These are phyloP conservation scores for Pangasianodon hypophthalmus DNA, from an alignment of 2,113 vertebrate genomes.

Conservation along the genomic window DNA sequence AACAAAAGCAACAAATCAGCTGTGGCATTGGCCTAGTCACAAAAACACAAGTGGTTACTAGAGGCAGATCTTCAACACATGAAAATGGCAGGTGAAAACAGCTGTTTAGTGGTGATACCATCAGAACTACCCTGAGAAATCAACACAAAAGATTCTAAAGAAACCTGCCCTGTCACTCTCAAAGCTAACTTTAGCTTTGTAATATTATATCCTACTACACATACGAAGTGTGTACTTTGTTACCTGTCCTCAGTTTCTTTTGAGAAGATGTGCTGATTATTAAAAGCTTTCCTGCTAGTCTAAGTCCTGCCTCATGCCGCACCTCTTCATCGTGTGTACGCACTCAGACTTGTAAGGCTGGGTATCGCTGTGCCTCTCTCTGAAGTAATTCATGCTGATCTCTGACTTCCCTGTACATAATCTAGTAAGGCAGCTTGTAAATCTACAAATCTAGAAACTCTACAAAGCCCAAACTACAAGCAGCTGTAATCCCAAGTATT, in stretches of 20 bases:
- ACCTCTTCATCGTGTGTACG: background rate
- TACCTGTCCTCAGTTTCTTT: background rate
- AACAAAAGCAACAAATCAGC: background rate
- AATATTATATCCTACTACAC: background rate
- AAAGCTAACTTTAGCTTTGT: background rate
- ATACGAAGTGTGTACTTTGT: background rate
- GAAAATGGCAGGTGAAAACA: background rate
- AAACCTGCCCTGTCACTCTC: background rate
- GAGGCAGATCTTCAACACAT: background rate
- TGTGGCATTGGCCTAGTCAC: background rate
- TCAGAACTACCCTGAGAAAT: background rate
- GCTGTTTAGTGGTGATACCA: background rate
- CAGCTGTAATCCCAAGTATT: background rate
- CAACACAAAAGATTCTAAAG: background rate
- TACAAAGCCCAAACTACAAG: background rate
- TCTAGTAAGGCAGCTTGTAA: background rate
- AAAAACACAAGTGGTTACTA: slow-evolving; percentile 4
- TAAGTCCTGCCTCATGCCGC: background rate
- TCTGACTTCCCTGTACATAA: background rate
- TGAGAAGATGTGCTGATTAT: background rate
- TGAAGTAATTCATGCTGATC: background rate
- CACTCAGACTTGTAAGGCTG: background rate
- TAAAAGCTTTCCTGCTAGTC: background rate
- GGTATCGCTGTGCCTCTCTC: background rate
- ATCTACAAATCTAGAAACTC: background rate